phyloP scores from a whole-genome alignment of 2,888 invertebrate species.

The Sympetrum striolatum region DNA sequence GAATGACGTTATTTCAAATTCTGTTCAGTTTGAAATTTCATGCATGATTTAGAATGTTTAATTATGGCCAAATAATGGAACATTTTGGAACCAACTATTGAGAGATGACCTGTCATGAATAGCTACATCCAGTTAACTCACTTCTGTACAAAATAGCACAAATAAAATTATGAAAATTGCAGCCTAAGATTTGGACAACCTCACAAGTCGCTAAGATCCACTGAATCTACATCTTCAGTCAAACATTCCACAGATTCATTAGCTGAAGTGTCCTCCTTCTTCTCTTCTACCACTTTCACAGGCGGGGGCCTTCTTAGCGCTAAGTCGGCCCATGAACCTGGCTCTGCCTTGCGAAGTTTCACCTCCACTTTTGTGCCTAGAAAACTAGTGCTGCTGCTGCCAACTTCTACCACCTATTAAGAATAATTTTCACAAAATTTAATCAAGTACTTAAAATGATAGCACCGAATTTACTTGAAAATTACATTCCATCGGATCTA shows the following conservation, averaged over 20 bases:
- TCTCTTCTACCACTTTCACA: conserved; percentile 18
- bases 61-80: background rate
- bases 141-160: background rate
- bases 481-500: too few species aligned
- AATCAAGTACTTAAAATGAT: background rate
- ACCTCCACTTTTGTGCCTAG: conserved; percentile 91
- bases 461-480: too few species aligned
- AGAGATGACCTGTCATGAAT: background rate
- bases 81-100: background rate
- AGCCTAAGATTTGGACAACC: background rate
- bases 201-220: conserved; percentile 76
- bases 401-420: conserved; percentile 78
- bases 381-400: conserved; percentile 77
- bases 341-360: conserved; percentile 84
- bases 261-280: conserved; percentile 47
- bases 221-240: conserved; percentile 66
- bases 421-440: conserved; percentile 34
- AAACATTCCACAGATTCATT: conserved; percentile 59
- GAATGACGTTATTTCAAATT: too few species aligned
- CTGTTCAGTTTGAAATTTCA: too few species aligned
- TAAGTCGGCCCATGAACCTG: conserved; percentile 81
- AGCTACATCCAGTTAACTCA: background rate
- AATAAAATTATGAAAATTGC: background rate
- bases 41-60: background rate
- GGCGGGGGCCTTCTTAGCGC: conserved; percentile 65